Evolutionary conservation across 2,113 vertebrate genomes (phyloP).

Genomic region (Gavia stellata): DNA sequence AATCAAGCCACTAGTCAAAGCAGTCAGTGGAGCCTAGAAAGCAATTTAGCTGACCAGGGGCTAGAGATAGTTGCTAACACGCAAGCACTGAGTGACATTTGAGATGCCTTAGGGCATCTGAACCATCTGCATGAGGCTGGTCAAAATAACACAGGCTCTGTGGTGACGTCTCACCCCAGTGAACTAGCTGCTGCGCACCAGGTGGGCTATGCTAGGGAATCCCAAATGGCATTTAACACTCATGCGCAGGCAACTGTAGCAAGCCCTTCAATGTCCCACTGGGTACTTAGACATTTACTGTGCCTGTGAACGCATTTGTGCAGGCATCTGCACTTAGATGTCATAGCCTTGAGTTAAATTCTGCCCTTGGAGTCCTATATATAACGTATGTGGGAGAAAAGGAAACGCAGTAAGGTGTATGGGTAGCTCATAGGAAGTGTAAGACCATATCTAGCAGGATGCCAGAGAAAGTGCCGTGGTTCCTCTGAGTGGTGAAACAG

Average conservation of each 20-base stretch:
- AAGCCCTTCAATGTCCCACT: not conserved
- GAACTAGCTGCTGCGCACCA: not conserved
- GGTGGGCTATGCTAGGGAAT: not conserved
- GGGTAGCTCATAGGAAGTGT: not conserved
- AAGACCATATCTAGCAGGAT: not conserved
- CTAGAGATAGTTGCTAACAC: not conserved
- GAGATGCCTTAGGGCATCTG: not conserved
- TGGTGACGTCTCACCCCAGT: not conserved
- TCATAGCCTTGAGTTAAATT: rapidly evolving
- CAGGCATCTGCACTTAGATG: not conserved
- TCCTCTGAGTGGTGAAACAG: not conserved
- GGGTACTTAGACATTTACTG: not conserved
- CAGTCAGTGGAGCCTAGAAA: not conserved
- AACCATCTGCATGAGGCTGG: not conserved
- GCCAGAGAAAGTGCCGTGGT: not conserved
- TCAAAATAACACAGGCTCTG: not conserved
- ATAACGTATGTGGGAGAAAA: not conserved
- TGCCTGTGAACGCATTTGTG: not conserved
- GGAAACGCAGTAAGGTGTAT: not conserved
- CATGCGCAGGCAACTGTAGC: not conserved
- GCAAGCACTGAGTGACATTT: not conserved
- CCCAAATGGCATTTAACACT: not conserved
- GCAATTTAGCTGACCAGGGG: not conserved
- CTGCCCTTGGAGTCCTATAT: not conserved
- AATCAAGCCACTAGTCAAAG: not conserved